A percentile compares a stretch with the other conserved stretches of the same genome.
phyloP scores from a whole-genome alignment of 1,140 invertebrate species.

The Melitaea cinxia region DNA sequence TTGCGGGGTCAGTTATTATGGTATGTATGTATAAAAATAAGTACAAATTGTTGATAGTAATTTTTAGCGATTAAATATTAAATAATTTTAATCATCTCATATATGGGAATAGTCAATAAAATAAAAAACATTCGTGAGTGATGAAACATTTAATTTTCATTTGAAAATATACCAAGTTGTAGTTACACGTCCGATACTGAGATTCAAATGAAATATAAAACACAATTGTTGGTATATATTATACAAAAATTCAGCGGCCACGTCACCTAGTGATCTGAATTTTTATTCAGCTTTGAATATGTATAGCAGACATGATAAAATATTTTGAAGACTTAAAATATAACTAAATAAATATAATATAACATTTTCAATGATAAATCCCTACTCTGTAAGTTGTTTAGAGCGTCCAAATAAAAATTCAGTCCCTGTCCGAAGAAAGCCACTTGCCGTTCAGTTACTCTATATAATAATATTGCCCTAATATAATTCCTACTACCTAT shows the following conservation, averaged over 20 bases:
- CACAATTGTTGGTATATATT: constrained; percentile 69
- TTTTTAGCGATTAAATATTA: too few species aligned
- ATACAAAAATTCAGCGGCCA: constrained; percentile 57
- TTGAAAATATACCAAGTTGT: constrained; percentile 80
- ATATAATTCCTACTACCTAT: constrained; percentile 77
- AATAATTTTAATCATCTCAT: background rate
- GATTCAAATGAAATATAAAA: constrained; percentile 80
- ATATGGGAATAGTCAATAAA: constrained; percentile 22
- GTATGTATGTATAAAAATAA: too few species aligned
- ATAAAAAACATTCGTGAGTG: constrained; percentile 55
- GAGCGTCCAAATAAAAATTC: background rate
- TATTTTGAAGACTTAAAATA: background rate
- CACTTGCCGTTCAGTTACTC: constrained; percentile 41
- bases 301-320: background rate
- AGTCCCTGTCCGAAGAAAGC: background rate
- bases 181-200: constrained; percentile 76
- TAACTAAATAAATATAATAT: background rate
- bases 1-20: too few species aligned
- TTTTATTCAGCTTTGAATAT: background rate
- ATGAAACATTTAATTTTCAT: constrained; percentile 81
- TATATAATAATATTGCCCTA: constrained; percentile 69
- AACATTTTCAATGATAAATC: background rate
- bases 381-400: background rate
- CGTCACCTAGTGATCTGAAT: background rate
- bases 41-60: too few species aligned